Evolutionary conservation across 1,140 invertebrate species (phyloP).

Genomic region (Drosophila lacertosa): DNA sequence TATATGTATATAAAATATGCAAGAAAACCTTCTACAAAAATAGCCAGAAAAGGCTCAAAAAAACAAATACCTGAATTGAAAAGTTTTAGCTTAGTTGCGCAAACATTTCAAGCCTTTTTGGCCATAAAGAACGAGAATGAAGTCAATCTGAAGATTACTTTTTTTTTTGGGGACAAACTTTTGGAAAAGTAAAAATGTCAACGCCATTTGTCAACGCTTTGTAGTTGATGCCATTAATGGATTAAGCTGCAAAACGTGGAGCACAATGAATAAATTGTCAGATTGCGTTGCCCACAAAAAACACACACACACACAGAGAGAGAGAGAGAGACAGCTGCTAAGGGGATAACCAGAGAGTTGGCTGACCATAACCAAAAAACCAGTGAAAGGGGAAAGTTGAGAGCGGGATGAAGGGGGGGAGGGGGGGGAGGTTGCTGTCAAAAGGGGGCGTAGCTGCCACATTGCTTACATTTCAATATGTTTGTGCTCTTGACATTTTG

Average conservation of each 20-base stretch:
- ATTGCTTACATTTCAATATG: conserved; percentile 72
- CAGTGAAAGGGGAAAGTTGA: conserved; percentile 1
- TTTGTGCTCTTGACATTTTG: conserved; percentile 68
- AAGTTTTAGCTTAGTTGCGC: no score
- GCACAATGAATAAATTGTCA: conserved; percentile 73
- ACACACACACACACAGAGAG: conserved; percentile 16
- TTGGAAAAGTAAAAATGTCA: conserved; percentile 23
- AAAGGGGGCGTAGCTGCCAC: conserved; percentile 19
- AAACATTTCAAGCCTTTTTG: not conserved
- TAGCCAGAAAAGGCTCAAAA: no score
- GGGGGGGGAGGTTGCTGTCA: not conserved
- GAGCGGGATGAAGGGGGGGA: not conserved
- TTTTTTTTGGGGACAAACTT: conserved; percentile 14
- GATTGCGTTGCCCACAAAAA: conserved; percentile 40
- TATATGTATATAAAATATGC: no score
- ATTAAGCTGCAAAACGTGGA: conserved; percentile 60
- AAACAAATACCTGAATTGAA: no score
- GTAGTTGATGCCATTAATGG: conserved; percentile 67
- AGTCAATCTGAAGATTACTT: conserved; percentile 37
- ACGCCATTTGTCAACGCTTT: conserved; percentile 49
- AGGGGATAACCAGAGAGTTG: conserved; percentile 36
- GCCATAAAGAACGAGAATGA: not conserved
- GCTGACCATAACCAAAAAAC: conserved; percentile 33
- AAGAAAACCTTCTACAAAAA: no score
- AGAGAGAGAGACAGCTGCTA: conserved; percentile 35